Evolutionary conservation across 2,797 vertebrate species (phyloP), one percentile per base, ranked within the genome.

Genomic region (Meriones psammophilus): DNA sequence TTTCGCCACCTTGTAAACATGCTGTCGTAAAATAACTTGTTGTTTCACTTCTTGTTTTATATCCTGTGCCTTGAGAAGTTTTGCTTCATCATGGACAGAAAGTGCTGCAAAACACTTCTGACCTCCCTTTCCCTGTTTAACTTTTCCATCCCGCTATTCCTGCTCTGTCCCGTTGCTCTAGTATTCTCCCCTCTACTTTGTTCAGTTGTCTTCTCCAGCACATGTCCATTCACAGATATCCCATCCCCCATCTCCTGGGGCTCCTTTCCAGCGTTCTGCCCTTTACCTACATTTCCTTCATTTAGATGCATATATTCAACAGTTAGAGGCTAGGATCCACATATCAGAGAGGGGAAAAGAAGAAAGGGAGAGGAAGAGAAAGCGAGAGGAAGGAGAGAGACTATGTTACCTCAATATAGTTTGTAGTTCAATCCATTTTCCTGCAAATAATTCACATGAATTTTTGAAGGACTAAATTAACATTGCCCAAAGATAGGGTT

Each of bases 401-500:
- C 50, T 77, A 39, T 24, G 26, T 73, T 73, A 73, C 17, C 71
- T 54, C 30, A 79, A 30, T 56, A 20, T 79, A 30, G n/a, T 79
- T 79, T 33, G 30, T 54, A 79, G 50, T 77, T 77, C 42, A 13
- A 54, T 77, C 14, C 1, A 50, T 50, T 77, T 76, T 50, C 14
- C 76, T 77, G 42, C 9, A 54, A 50, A 50, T 42, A 7, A 46
- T 30, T 92, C 26, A 39, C 64, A 71, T 24, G 54, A 84, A 42
- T 80, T 60, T 90, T 85, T 80, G 71, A 92, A 22, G 24, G 18
- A 54, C 20, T 64, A 71, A 87, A 42, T 50, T 68, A 88, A 4
- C 58, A 30, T 85, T 17, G 28, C 68, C 60, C 89, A 83, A 62
- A 83, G 33, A 84, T 62, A 42, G 64, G 42, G 66, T 95, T 97